Base-by-base conservation (phyloP, 2,113 vertebrate species). In the Rhipidura dahli region DNA sequence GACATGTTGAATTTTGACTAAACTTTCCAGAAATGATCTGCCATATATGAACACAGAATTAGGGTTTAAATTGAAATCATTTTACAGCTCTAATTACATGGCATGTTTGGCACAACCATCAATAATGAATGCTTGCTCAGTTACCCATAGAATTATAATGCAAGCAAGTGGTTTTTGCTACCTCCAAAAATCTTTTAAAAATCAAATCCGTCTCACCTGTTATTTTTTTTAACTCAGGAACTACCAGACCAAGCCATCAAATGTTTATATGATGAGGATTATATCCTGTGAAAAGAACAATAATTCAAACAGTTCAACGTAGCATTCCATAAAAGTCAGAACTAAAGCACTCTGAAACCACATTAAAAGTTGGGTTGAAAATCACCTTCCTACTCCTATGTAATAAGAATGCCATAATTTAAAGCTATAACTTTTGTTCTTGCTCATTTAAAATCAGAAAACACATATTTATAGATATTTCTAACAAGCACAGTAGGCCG, bases 181-280 rank as follows among this genome's bases (percentile, higher is more conserved):
- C 18, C 19, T 92, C 64, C 37, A 94, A 93, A 95, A 92, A 89
- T 28, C 26, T 86, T 95, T 83, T 63, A 70, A 94, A 95, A 89
- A 87, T 50, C 7, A 92, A 92, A 91, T 94, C 44, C 44, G 84
- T 79, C 42, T 93, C 37, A 83, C 50, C 83, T 91, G 75, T 11
- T 51, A 63, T 39, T 92, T 77, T 92, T 77, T 91, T 81, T 39
- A 88, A 93, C 44, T 61, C 33, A 54, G 57, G 83, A 83, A 65
- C 78, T 95, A 88, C 79, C 28, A 93, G 70, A 92, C 59, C 53
- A 88, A 89, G 60, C 31, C 71, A 94, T 56, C 71, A 90, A 78
- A 83, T 86, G n/a, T 95, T 95, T 93, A 56, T 37, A 73, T 65
- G 54, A 72, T 76, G 61, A 87, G 27, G 59, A 89, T 87, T 93